phyloP scores from a whole-genome alignment of 2,888 invertebrate genomes.

The Himalopsyche japonica region DNA sequence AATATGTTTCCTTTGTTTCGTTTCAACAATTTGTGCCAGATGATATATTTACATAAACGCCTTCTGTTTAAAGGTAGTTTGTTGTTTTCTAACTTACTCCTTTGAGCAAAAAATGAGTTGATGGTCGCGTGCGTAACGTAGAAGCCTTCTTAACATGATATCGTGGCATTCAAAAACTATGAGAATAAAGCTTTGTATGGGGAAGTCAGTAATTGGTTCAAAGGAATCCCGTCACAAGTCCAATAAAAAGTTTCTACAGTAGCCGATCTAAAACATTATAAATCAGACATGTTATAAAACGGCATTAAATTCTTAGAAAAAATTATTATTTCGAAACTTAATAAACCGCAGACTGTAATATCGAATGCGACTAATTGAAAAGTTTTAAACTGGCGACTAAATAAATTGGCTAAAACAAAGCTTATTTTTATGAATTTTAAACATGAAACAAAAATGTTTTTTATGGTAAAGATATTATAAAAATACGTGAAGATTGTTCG shows the following conservation, averaged over 20 bases:
- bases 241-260: not conserved
- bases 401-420: too few relatives aligned
- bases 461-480: too few relatives aligned
- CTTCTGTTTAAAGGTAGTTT: too few relatives aligned
- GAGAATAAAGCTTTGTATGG: not conserved
- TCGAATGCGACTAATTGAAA: not conserved
- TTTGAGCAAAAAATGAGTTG: not conserved
- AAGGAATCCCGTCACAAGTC: not conserved
- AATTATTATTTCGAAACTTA: not conserved
- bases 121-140: slow-evolving; percentile 35
- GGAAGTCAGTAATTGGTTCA: not conserved
- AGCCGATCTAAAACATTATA: not conserved
- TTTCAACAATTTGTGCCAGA: too few relatives aligned
- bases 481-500: too few relatives aligned
- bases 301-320: not conserved
- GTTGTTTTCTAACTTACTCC: too few relatives aligned
- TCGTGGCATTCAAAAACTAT: not conserved
- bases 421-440: too few relatives aligned
- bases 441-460: too few relatives aligned
- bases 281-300: not conserved
- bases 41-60: too few relatives aligned
- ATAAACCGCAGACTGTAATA: not conserved
- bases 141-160: slow-evolving; percentile 14
- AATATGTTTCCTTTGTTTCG: too few relatives aligned
- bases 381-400: too few relatives aligned